These are phyloP conservation scores for Calidris pugnax DNA, from an alignment of 2,113 vertebrate species.

Conservation along the genomic window DNA sequence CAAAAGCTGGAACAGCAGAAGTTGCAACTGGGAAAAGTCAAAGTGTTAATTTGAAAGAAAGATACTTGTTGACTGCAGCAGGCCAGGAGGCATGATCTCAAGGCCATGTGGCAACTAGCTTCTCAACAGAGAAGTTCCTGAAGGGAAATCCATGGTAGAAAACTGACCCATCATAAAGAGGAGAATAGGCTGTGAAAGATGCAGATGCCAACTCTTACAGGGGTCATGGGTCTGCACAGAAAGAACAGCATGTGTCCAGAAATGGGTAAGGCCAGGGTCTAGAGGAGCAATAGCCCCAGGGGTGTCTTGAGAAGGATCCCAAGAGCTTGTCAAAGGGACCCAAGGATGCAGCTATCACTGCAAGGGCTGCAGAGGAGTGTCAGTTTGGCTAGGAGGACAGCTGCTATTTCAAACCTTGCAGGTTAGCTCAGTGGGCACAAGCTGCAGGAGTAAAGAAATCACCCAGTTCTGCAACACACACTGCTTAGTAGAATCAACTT, in stretches of 20 bases:
- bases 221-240: not conserved
- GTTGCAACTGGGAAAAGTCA: not conserved
- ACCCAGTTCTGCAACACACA: not conserved
- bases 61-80: not conserved
- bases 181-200: not conserved
- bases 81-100: not conserved
- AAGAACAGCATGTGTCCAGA: not conserved
- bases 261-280: not conserved
- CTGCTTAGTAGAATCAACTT: not conserved
- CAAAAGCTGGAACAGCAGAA: not conserved
- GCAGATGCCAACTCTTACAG: not conserved
- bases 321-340: not conserved
- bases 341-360: not conserved
- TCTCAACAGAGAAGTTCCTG: not conserved
- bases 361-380: fast-evolving
- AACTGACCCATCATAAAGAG: not conserved
- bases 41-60: not conserved
- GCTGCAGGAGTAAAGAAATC: not conserved
- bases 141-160: not conserved
- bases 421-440: not conserved
- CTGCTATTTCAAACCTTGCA: not conserved
- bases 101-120: not conserved
- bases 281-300: not conserved
- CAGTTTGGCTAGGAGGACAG: not conserved
- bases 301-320: fast-evolving